Percentiles rank a stretch among this genome's conserved stretches.
Evolutionary conservation across 2,797 vertebrate species (phyloP).

Genomic region (Champsocephalus gunnari): DNA sequence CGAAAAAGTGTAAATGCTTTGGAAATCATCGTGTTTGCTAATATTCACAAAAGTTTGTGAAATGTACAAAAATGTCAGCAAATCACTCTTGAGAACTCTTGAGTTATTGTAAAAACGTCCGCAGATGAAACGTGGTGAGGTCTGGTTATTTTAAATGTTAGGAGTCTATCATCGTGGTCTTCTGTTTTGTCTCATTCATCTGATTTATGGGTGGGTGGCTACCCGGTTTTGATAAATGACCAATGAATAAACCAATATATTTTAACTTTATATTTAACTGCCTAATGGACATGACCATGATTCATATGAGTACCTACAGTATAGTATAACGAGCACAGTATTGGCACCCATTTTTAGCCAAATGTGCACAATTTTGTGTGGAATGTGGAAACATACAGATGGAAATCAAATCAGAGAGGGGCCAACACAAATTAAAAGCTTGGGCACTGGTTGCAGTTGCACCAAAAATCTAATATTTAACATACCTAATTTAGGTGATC

Average conservation of each 20-base stretch:
- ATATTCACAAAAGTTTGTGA: conserved; percentile 12
- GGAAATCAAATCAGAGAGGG: conserved; percentile 21
- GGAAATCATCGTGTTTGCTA: conserved; percentile 1
- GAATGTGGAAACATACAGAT: conserved; percentile 19
- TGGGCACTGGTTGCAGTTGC: not conserved
- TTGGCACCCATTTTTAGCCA: not conserved
- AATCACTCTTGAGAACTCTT: conserved; percentile 11
- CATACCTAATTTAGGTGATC: not conserved
- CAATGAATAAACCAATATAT: conserved; percentile 37
- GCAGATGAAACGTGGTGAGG: conserved; percentile 42
- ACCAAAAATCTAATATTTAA: not conserved
- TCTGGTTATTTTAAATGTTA: conserved; percentile 48
- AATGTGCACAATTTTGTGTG: not conserved
- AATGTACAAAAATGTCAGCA: conserved; percentile 39
- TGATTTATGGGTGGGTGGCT: conserved; percentile 26
- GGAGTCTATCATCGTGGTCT: conserved; percentile 20
- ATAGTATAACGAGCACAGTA: not conserved
- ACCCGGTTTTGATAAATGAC: conserved; percentile 41
- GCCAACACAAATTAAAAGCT: not conserved
- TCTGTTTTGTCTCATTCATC: conserved; percentile 54
- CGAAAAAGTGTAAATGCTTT: not conserved
- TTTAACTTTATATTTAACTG: conserved; percentile 40
- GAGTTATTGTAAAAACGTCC: conserved; percentile 46
- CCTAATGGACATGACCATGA: conserved; percentile 12
- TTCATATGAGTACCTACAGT: conserved; percentile 12